Conservation (phyloP, 2,888 invertebrate species). For the Pseudococcus longispinus region DNA sequence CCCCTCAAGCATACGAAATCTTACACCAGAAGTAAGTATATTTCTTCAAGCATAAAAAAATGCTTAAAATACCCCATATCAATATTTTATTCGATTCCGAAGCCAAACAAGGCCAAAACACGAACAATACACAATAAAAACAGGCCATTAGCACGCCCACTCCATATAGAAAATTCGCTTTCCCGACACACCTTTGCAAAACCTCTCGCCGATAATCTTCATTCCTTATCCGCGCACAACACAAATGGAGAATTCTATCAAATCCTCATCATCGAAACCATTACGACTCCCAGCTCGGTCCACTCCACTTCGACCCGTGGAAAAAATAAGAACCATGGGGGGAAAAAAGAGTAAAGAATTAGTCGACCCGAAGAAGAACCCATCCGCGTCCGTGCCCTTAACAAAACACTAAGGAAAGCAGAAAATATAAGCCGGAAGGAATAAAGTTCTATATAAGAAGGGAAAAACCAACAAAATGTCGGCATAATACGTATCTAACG, state of each 20-base stretch:
- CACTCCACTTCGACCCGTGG: not conserved
- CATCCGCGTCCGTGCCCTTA: not conserved
- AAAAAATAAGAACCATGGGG: too few relatives aligned
- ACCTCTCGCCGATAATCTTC: not conserved
- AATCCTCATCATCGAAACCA: not conserved
- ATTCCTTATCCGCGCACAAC: not conserved
- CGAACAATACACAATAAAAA: too few relatives aligned
- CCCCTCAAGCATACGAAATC: too few relatives aligned
- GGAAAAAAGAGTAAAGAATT: not conserved
- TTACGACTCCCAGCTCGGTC: not conserved
- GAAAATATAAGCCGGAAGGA: constrained; percentile 30
- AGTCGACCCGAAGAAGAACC: not conserved
- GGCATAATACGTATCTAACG: not conserved
- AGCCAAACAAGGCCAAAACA: too few relatives aligned
- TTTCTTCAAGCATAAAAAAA: too few relatives aligned
- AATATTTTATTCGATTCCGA: too few relatives aligned
- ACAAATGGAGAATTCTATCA: not conserved
- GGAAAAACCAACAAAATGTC: not conserved
- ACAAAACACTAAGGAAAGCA: not conserved
- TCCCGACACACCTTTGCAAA: not conserved
- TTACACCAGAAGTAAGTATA: too few relatives aligned
- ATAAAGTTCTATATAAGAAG: not conserved
- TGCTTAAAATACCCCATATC: too few relatives aligned
- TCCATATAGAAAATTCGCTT: too few relatives aligned
- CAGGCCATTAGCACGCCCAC: too few relatives aligned